phyloP scores from a whole-genome alignment of 2,113 vertebrate species.

The Zosterops hypoxanthus region DNA sequence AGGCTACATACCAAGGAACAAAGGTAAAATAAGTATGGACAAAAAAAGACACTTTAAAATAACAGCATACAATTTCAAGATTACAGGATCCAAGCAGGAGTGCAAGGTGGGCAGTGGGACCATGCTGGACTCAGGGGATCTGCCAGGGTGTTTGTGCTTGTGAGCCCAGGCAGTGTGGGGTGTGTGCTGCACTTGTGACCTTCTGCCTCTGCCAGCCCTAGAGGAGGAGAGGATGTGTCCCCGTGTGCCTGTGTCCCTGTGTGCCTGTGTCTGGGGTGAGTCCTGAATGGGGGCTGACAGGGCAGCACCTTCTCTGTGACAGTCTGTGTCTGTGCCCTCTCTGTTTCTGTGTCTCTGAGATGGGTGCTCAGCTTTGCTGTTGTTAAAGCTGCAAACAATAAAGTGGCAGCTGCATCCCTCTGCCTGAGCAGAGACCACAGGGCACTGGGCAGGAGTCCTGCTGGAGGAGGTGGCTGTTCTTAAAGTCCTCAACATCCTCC shows the following conservation, averaged over 20 bases:
- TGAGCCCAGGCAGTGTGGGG: fast-evolving
- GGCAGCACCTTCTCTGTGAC: fast-evolving
- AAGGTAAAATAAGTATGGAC: not conserved
- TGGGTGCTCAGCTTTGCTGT: not conserved
- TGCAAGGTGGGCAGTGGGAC: fast-evolving
- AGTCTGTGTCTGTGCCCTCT: fast-evolving
- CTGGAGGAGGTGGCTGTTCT: not conserved
- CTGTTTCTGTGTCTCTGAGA: not conserved
- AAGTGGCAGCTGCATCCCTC: not conserved
- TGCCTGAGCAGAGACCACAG: not conserved
- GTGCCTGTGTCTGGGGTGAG: too few species aligned
- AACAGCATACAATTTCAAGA: not conserved
- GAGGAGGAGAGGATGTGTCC: fast-evolving
- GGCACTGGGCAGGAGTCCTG: not conserved
- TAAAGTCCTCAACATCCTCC: not conserved
- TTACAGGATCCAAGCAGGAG: not conserved
- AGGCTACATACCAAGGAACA: not conserved
- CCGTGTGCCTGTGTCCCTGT: fast-evolving
- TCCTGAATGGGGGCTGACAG: not conserved
- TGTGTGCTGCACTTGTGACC: not conserved
- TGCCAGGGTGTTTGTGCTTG: fast-evolving
- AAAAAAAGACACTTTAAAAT: not conserved
- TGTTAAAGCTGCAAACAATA: not conserved
- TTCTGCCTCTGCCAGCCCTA: not conserved
- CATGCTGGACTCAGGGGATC: fast-evolving